Conservation (phyloP, 2,797 vertebrate species). For the Heterohyrax brucei region DNA sequence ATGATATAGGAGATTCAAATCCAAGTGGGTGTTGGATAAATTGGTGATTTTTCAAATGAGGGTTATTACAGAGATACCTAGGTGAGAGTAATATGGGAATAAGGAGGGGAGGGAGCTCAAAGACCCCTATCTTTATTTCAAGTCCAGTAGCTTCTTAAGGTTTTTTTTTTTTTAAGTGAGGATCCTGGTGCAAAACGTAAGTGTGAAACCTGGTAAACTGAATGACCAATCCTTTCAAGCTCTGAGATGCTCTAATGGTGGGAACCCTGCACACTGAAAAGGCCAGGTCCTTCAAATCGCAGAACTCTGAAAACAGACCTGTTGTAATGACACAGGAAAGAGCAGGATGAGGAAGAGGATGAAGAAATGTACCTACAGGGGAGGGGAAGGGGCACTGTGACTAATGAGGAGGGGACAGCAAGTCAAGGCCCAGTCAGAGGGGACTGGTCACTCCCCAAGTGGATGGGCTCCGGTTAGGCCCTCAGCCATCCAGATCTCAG, state of each 20-base stretch:
- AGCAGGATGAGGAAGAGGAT: not conserved
- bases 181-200: not conserved
- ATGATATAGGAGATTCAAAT: not conserved
- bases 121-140: constrained; percentile 37
- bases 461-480: not conserved
- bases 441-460: not conserved
- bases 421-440: not conserved
- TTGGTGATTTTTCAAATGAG: constrained; percentile 57
- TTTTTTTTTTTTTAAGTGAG: not conserved
- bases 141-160: not conserved
- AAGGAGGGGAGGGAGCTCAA: constrained; percentile 17
- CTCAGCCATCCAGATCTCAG: not conserved
- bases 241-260: constrained; percentile 13
- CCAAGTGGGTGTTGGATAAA: not conserved
- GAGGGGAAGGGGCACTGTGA: not conserved
- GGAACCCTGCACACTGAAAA: not conserved
- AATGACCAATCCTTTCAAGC: not conserved
- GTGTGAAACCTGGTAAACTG: constrained; percentile 14
- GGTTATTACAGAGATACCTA: constrained; percentile 39
- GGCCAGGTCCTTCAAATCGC: not conserved
- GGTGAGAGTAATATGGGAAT: not conserved
- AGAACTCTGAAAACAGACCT: constrained; percentile 2
- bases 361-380: not conserved
- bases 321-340: not conserved
- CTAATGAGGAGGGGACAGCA: not conserved